Base-by-base conservation (phyloP, 2,113 vertebrate genomes). In the Ammodytes dubius region DNA sequence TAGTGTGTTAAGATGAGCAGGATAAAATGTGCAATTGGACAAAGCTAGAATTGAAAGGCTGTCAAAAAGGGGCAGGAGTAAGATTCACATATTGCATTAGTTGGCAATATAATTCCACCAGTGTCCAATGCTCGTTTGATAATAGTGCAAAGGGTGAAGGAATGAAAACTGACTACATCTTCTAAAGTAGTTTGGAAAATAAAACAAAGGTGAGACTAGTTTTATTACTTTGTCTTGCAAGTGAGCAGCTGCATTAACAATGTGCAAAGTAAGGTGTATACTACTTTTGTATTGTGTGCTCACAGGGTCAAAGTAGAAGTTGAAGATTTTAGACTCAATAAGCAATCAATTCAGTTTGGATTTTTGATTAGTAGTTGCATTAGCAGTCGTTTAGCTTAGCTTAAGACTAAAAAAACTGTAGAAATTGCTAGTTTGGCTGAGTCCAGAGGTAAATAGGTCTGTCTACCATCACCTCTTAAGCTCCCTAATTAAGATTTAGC, bases 21-120 rank as follows among this genome's bases (percentile, higher is more conserved):
- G 15, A 27, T 17, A 40, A n/a, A 61, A 49, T n/a, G 53, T 58
- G 67, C 46, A 42, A 43, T 53, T 83, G 74, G n/a, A 14, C 58
- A 2, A 72, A 64, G 75, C 7, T 8, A 63, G n/a, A 64, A 77
- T 72, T 59, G 12, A 53, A 77, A 61, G 14, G 71, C 63, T 75
- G 74, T 81, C 66, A 54, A 42, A 79, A 66, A 60, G 43, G 50
- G 82, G 59, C 56, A 49, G 68, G 74, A 6, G 15, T 0, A 3
- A 27, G 54, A 10, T 70, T 70, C 43, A 56, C 52, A 43, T 17
- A 35, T 70, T 39, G 76, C 72, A 74, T 82, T 63, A 78, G 58
- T n/a, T 54, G 73, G 35, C 35, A 54, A 37, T 76, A 83, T 73
- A 46, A 58, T 61, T 50, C 43, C 70, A 78, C 13, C 19, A 47